These are phyloP conservation scores for Drosophila maculinotata DNA, from an alignment of 2,888 invertebrate genomes.

Conservation along the genomic window DNA sequence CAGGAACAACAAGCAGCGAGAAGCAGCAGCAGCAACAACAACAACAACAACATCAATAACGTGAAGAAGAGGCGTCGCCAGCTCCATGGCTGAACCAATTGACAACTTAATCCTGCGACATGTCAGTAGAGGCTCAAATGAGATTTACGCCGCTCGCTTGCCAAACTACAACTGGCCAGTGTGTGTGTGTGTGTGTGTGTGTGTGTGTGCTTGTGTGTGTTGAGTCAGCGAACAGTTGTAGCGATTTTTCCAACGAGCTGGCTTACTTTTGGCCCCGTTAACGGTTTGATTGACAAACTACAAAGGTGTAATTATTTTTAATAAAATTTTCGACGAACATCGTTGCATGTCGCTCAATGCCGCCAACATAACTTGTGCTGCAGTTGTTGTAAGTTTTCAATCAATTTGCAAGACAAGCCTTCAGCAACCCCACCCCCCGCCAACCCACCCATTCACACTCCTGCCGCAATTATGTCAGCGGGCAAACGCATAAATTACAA, in stretches of 20 bases:
- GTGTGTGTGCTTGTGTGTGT: conserved; percentile 52
- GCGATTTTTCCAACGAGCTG: conserved; percentile 70
- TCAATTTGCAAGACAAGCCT: conserved; percentile 63
- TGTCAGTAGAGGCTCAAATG: conserved; percentile 79
- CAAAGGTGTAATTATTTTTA: conserved; percentile 80
- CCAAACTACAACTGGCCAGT: neutral
- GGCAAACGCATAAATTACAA: conserved; percentile 71
- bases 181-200: neutral
- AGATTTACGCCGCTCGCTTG: conserved; percentile 71
- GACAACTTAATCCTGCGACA: conserved; percentile 81
- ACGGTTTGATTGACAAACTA: conserved; percentile 77
- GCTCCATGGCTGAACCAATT: conserved; percentile 61
- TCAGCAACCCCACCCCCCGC: neutral
- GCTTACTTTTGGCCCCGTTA: conserved; percentile 57
- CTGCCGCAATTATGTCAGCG: conserved; percentile 73
- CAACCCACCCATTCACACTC: conserved; percentile 17
- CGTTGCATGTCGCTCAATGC: conserved; percentile 62
- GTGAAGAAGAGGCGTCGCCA: conserved; percentile 19
- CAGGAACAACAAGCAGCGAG: conserved; percentile 30
- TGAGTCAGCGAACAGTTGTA: conserved; percentile 73
- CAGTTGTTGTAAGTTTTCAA: conserved; percentile 71
- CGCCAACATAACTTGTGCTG: conserved; percentile 47
- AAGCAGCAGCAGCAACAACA: conserved; percentile 9
- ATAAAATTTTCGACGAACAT: conserved; percentile 59
- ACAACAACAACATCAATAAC: conserved; percentile 12